A percentile compares a stretch with the other conserved stretches of the same genome.
These are phyloP conservation scores for Furnarius figulus DNA, from an alignment of 2,113 vertebrate genomes.

Conservation along the genomic window DNA sequence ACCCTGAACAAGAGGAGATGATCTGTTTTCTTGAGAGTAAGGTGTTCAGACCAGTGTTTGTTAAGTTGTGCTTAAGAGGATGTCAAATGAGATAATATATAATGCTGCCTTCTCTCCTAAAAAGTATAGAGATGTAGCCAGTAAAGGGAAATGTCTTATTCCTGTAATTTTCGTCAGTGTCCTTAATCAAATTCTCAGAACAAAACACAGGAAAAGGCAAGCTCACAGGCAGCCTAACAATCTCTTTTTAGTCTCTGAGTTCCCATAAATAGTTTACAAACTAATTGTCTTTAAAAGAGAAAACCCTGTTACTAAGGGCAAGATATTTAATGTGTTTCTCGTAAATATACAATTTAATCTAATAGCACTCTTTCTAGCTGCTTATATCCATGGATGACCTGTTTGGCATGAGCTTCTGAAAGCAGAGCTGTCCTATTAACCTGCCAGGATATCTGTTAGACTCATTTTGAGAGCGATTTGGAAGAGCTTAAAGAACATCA, in stretches of 20 bases:
- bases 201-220: not conserved
- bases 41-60: not conserved
- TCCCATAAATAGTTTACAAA: slow-evolving; percentile 6
- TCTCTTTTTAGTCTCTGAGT: not conserved
- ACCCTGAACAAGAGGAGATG: not conserved
- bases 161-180: not conserved
- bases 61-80: not conserved
- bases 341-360: slow-evolving; percentile 26
- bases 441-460: not conserved
- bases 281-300: slow-evolving; percentile 16
- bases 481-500: not conserved
- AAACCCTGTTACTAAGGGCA: not conserved
- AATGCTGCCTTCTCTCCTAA: not conserved
- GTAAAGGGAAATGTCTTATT: not conserved
- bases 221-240: not conserved
- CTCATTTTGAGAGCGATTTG: not conserved
- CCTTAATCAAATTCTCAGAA: not conserved
- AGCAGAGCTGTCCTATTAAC: slow-evolving; percentile 17
- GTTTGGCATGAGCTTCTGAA: not conserved
- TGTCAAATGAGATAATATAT: not conserved
- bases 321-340: not conserved
- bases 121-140: not conserved
- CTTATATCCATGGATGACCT: not conserved
- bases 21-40: not conserved
- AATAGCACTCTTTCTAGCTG: not conserved